Conservation (phyloP, 2,797 vertebrate species). For the Hirundo rustica region DNA sequence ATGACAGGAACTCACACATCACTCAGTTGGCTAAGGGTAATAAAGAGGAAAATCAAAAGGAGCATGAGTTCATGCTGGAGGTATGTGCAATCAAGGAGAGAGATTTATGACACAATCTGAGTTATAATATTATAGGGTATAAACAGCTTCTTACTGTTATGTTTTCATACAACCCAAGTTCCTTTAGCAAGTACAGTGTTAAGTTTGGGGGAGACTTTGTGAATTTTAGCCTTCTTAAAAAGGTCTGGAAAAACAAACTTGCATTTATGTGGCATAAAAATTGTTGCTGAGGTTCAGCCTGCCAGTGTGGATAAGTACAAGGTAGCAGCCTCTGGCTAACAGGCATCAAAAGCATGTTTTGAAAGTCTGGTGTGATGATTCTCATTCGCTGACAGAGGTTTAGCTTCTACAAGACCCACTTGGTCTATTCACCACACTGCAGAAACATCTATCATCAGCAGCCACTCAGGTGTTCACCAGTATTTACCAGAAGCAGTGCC, state of each 20-base stretch:
- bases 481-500: background rate
- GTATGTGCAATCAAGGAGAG: slow-evolving; percentile 60
- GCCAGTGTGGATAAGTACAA: background rate
- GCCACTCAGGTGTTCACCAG: background rate
- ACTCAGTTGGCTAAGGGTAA: slow-evolving; percentile 75
- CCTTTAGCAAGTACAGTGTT: slow-evolving; percentile 53
- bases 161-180: slow-evolving; percentile 41
- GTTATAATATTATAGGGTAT: slow-evolving; percentile 76
- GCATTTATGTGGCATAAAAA: slow-evolving; percentile 25
- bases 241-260: slow-evolving; percentile 40
- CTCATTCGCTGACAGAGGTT: background rate
- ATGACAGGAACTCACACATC: slow-evolving; percentile 77
- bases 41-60: slow-evolving; percentile 75
- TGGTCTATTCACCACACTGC: background rate
- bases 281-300: background rate
- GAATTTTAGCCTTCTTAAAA: slow-evolving; percentile 47
- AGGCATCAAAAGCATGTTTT: background rate
- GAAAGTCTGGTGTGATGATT: background rate
- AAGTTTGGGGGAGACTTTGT: slow-evolving; percentile 48
- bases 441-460: background rate
- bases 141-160: slow-evolving; percentile 72
- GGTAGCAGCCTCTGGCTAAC: background rate
- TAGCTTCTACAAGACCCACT: background rate
- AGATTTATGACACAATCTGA: slow-evolving; percentile 75
- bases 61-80: slow-evolving; percentile 66